Evolutionary conservation across 2,888 invertebrate species (phyloP), one percentile per base, ranked within the genome.

Genomic region (Adelognathus sp.): DNA sequence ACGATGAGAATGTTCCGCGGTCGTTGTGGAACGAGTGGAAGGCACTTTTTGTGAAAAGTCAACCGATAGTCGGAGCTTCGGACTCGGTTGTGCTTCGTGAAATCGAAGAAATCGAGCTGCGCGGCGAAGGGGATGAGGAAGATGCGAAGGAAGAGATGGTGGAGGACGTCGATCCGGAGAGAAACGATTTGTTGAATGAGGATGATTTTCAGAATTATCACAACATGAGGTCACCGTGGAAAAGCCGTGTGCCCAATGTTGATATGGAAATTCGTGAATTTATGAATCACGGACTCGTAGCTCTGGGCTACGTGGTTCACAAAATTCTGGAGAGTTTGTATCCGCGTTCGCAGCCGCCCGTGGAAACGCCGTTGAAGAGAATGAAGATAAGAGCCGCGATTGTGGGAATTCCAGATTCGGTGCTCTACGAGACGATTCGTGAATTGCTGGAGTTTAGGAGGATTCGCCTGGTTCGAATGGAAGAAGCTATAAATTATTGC

Each of bases 401-500:
- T 66, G 90, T 93, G 1, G 92, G 92, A 11, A 83, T 94, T 16
- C 91, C 92, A 6, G 93, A 93, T 70, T 3, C 54, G 9, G 11
- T 36, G 5, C 61, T 81, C 2, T 89, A 91, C 79, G 80, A 89
- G 9, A 87, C 92, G 24, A 91, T 94, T 88, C 92, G 92, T 85
- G 83, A 82, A 16, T 87, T 93, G 52, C 87, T 94, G 9, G 89
- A 91, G 41, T 82, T 87, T 11, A 87, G 88, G 24, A 92, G 91
- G 80, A 91, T 94, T 70, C 91, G 89, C 33, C 91, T 93, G 39
- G 89, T 93, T 7, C 90, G 92, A 1, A 79, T 93, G 14, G 93
- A 93, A 83, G 86, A 92, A 31, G 94, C 93, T n/a, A 92, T 94
- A 11, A 93, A 94, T 85, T 93, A 92, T 88, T 94, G 94, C 83